Conservation (phyloP, 2,888 invertebrate species). For the Steinernema scapterisci region DNA sequence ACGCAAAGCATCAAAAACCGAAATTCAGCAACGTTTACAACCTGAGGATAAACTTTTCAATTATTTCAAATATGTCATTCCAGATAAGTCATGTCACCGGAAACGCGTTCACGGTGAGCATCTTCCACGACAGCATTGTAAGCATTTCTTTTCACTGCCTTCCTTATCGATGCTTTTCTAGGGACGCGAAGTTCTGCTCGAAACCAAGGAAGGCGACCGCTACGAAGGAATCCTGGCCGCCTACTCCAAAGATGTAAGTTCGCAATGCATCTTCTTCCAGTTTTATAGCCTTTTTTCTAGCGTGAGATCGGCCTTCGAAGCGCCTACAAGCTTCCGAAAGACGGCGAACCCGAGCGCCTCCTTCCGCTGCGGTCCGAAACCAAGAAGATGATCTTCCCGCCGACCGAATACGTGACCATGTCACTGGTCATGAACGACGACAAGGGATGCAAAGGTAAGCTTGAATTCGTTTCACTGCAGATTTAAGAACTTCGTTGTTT, state of each 20-base stretch:
- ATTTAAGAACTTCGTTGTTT: neutral
- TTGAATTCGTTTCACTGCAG: too few species aligned
- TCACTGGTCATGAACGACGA: neutral
- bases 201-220: neutral
- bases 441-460: neutral
- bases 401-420: neutral
- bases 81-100: too few species aligned
- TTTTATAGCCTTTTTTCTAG: neutral
- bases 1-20: too few species aligned
- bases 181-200: constrained; percentile 7
- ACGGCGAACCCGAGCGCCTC: neutral
- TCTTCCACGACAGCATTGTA: neutral
- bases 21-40: too few species aligned
- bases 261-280: neutral
- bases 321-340: neutral
- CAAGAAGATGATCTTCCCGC: neutral
- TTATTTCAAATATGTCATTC: too few species aligned
- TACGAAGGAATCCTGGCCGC: neutral
- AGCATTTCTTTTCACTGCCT: neutral
- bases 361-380: neutral
- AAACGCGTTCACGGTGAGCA: neutral
- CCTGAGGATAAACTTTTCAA: too few species aligned
- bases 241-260: neutral
- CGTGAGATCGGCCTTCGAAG: neutral
- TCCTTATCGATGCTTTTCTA: too few species aligned